Evolutionary conservation across 1,140 invertebrate species (phyloP).

Genomic region (Dinoponera quadriceps): DNA sequence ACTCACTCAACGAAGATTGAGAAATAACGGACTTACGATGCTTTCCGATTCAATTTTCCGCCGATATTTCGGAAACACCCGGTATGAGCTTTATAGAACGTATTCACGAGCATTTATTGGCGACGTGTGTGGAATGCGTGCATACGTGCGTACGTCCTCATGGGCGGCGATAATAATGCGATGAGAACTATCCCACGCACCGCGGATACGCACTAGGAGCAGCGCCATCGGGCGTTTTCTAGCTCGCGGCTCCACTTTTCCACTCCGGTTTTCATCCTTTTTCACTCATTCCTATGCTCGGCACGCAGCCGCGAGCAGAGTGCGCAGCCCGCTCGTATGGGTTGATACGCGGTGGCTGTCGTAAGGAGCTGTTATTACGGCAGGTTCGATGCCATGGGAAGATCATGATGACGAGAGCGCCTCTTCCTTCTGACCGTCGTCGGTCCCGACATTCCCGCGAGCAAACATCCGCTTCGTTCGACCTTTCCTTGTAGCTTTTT

Average conservation of each 20-base stretch:
- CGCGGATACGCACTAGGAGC: slow-evolving; percentile 63
- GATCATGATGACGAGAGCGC: slow-evolving; percentile 46
- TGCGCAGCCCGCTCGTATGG: slow-evolving; percentile 29
- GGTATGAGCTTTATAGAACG: slow-evolving; percentile 47
- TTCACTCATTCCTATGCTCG: not conserved
- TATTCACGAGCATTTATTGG: slow-evolving; percentile 38
- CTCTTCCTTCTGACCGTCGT: slow-evolving; percentile 60
- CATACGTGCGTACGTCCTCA: slow-evolving; percentile 50
- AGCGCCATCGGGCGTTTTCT: slow-evolving; percentile 63
- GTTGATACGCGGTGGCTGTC: slow-evolving; percentile 7
- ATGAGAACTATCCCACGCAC: slow-evolving; percentile 85
- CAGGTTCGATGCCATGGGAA: slow-evolving; percentile 64
- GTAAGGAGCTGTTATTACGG: slow-evolving; percentile 65
- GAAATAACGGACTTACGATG: not conserved
- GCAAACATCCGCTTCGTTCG: slow-evolving; percentile 55
- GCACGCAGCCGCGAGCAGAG: not conserved
- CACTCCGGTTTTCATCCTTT: slow-evolving; percentile 60
- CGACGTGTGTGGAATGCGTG: slow-evolving; percentile 67
- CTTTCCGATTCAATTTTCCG: not conserved
- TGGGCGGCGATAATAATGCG: slow-evolving; percentile 78
- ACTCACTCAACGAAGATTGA: not conserved
- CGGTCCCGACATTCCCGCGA: slow-evolving; percentile 32
- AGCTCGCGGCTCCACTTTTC: slow-evolving; percentile 62
- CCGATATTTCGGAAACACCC: slow-evolving; percentile 25
- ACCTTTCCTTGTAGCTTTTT: slow-evolving; percentile 4